Conservation (phyloP, 2,888 invertebrate species). For the Pocota personata region DNA sequence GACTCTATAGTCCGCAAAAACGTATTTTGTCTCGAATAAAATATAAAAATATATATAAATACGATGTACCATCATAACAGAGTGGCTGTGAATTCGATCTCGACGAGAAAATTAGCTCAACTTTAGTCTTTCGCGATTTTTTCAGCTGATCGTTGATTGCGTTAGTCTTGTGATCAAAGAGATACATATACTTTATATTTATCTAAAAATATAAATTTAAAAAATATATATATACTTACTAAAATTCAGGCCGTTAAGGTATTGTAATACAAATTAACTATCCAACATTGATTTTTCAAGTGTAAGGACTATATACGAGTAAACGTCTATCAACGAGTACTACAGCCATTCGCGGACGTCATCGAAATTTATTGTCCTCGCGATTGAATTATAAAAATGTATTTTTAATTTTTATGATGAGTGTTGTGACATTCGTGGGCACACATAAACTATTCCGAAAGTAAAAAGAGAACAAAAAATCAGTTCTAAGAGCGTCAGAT, state of each 20-base stretch:
- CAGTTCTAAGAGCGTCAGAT: neutral
- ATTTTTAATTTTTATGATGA: constrained; percentile 50
- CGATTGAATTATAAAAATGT: constrained; percentile 59
- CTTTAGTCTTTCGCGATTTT: constrained; percentile 70
- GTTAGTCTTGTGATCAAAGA: constrained; percentile 1
- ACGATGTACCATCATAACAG: constrained; percentile 29
- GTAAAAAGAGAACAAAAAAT: neutral
- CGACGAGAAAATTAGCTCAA: constrained; percentile 49
- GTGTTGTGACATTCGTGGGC: constrained; percentile 70
- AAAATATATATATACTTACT: neutral
- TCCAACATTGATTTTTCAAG: constrained; percentile 42
- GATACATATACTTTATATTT: neutral
- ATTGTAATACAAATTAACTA: neutral
- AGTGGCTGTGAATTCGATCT: constrained; percentile 55
- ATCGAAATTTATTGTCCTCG: constrained; percentile 60
- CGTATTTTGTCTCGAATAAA: neutral
- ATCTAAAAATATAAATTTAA: constrained; percentile 1
- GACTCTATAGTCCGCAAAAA: neutral
- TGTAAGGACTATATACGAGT: neutral
- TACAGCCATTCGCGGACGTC: constrained; percentile 74
- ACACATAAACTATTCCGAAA: neutral
- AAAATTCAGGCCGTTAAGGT: constrained; percentile 24
- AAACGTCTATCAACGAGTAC: constrained; percentile 28
- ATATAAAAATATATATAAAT: constrained; percentile 45
- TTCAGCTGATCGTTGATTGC: constrained; percentile 64